Conservation (phyloP, 2,888 invertebrate genomes). For the Acheta domesticus region DNA sequence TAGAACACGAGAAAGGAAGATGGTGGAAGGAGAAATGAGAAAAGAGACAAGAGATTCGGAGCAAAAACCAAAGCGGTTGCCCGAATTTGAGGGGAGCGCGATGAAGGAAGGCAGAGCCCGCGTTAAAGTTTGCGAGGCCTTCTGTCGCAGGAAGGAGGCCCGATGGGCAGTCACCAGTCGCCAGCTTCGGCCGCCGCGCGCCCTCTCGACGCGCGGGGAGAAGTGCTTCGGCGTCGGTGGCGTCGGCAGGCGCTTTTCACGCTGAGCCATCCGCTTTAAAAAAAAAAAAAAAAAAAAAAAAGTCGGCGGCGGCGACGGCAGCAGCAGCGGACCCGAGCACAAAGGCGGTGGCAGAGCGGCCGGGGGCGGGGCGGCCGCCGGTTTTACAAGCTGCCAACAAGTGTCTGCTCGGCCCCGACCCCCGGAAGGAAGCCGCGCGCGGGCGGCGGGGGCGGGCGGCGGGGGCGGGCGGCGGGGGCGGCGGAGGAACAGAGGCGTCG, state of each 20-base stretch:
- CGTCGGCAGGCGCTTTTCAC: not conserved
- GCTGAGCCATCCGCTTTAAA: conserved; percentile 29
- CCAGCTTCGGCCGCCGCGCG: not conserved
- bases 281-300: conserved; percentile 27
- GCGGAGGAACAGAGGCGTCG: conserved; percentile 30
- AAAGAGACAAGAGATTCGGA: too few species aligned
- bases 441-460: conserved; percentile 36
- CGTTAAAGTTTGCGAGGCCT: too few species aligned
- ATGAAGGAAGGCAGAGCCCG: too few species aligned
- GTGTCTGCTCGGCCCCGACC: conserved; percentile 40
- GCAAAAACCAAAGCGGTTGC: too few species aligned
- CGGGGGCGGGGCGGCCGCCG: conserved; percentile 25
- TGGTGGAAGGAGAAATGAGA: too few species aligned
- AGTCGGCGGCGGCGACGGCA: conserved; percentile 26
- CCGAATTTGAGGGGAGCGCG: too few species aligned
- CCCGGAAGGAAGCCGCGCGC: conserved; percentile 36
- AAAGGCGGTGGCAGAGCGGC: conserved; percentile 26
- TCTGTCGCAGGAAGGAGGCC: too few species aligned
- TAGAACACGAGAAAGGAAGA: too few species aligned
- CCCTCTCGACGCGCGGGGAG: not conserved
- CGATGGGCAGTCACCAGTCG: not conserved
- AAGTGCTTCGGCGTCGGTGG: not conserved
- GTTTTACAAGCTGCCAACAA: conserved; percentile 45
- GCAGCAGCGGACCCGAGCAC: conserved; percentile 22
- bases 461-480: conserved; percentile 1